Conservation (phyloP, 2,113 vertebrate genomes). For the Hepsetus odoe region DNA sequence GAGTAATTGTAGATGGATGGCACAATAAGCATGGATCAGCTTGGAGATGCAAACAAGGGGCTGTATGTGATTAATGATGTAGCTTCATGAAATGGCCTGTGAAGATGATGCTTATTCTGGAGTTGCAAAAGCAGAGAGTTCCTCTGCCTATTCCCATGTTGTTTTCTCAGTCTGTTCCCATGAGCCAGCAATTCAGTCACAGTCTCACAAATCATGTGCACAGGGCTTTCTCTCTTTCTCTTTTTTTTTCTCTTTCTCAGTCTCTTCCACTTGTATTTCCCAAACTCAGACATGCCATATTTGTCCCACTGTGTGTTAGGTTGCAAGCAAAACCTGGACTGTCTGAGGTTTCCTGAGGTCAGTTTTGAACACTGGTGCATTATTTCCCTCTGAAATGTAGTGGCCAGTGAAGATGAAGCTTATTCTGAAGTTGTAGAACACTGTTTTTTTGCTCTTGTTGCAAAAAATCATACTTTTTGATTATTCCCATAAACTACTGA, state of each 20-base stretch:
- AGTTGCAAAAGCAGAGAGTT: slow-evolving; percentile 60
- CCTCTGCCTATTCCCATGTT: slow-evolving; percentile 35
- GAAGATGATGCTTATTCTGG: slow-evolving; percentile 71
- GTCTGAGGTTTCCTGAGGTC: too few relatives aligned
- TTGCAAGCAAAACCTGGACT: too few relatives aligned
- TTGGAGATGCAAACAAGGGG: slow-evolving; percentile 36
- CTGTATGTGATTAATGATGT: slow-evolving; percentile 76
- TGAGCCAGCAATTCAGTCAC: slow-evolving; percentile 58
- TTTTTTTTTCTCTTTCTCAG: too few relatives aligned
- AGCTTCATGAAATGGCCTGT: slow-evolving; percentile 78
- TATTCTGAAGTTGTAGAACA: slow-evolving; percentile 63
- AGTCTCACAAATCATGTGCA: slow-evolving; percentile 2
- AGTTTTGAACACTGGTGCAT: too few relatives aligned
- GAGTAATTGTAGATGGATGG: slow-evolving; percentile 7
- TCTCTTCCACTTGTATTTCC: too few relatives aligned
- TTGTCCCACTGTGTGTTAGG: too few relatives aligned
- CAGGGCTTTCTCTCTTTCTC: background rate
- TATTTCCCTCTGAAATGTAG: background rate
- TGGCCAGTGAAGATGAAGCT: slow-evolving; percentile 44
- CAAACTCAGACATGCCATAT: too few relatives aligned
- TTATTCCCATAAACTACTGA: slow-evolving; percentile 66
- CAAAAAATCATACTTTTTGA: slow-evolving; percentile 59
- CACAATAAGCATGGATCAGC: background rate
- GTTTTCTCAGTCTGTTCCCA: slow-evolving; percentile 69
- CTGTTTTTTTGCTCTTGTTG: slow-evolving; percentile 48